Evolutionary conservation across 2,888 invertebrate species (phyloP), one percentile per base, ranked within the genome.

Genomic region (Magallana nippona): DNA sequence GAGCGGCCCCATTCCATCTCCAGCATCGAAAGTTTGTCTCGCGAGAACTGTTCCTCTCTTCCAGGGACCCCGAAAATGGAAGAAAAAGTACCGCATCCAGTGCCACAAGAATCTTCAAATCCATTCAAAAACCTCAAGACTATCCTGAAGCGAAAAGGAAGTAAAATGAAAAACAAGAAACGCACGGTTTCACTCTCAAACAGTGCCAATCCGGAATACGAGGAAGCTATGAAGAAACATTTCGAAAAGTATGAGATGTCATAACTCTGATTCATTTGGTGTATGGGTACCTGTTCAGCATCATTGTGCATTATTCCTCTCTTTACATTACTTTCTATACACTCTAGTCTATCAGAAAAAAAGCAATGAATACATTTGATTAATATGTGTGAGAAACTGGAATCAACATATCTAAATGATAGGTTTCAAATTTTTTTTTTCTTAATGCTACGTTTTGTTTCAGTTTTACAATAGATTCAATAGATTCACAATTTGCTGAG

Each of bases 81-180:
- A 60, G 71, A 63, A 13, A 57, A 82, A 13, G 82, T 86, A 17
- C 84, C 88, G 1, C 86, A 86, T 3, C 71, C 83, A 78, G 85
- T 87, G 55, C 87, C 87, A 27, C 84, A 62, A 63, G 81, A 82
- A 27, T 85, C 86, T 58, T 83, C 79, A 84, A 87, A 84, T 84
- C 85, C 92, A 55, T 92, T 92, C 84, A 92, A 92, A 83, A 89
- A 88, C 19, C 88, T 92, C 84, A 92, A 91, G 86, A 91, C 91
- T 22, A 91, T 91, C 86, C 89, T 92, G 79, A 89, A 90, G 82
- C 87, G 92, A n/a, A 89, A 90, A 84, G 91, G 92, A 58, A 92
- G 91, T 85, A 92, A 92, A 78, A 89, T 88, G 56, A 89, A 90
- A 62, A 89, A 87, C 79, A 92, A 92, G 85, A 92, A 92, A 83